Base-by-base conservation (phyloP, 2,113 vertebrate species). In the Platichthys stellatus region DNA sequence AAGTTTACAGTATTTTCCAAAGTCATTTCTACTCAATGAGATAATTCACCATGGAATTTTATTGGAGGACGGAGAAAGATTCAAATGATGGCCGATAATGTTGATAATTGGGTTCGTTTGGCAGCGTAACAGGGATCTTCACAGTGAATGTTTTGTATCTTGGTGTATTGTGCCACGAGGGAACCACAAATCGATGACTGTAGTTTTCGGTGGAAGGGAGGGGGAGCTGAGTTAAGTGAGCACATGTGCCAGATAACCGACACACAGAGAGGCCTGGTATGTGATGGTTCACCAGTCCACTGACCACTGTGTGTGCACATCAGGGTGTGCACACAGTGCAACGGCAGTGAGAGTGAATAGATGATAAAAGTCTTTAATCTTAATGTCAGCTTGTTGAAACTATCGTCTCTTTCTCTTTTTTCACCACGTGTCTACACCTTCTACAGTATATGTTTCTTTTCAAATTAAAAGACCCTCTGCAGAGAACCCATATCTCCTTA, bases 1-100 rank as follows among this genome's bases (percentile, higher is more conserved):
- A n/a, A 14, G 75, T 78, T 82, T 68, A 75, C 63, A 51, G 28
- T 56, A 65, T 69, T 78, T 89, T 85, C 84, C 73, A 38, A 54
- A 61, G 56, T 72, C 18, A 63, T 72, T 73, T 64, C 56, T 70
- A 60, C 64, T 68, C 63, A 24, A n/a, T 77, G 65, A 72, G 63
- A 78, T 75, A 83, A 78, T 81, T 35, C 56, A 74, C 66, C 47
- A 15, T n/a, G 40, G 68, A 74, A 45, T 21, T 43, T 70, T 45
- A 62, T 38, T 28, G 26, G 59, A 61, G 14, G 45, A 65, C 18
- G 38, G n/a, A 74, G 31, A 64, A 11, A 20, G 61, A 21, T 11
- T 23, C 3, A 43, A 43, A 20, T 21, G 38, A 57, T 57, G 20
- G 54, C 3, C 10, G 54, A 3, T 54, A 21, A 54, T 54, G n/a